Percentiles rank a stretch among this genome's conserved stretches.
phyloP scores from a whole-genome alignment of 2,797 vertebrate genomes.

The Acipenser transmontanus region DNA sequence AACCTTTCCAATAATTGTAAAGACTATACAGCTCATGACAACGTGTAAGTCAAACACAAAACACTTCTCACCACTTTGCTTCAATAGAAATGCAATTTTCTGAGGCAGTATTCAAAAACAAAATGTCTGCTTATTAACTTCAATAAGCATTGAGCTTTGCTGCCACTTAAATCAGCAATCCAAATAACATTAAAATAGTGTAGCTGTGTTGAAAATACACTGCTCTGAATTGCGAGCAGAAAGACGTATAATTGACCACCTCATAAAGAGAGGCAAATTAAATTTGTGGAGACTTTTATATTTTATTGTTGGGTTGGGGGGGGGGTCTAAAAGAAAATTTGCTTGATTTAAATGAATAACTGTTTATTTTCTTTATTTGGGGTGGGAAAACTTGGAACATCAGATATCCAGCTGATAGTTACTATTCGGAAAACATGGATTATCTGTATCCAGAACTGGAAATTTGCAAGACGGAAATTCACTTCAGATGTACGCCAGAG shows the following conservation, averaged over 20 bases:
- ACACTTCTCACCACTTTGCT: neutral
- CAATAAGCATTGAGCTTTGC: too few relatives aligned
- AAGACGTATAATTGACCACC: too few relatives aligned
- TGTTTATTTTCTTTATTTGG: too few relatives aligned
- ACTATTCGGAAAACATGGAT: constrained; percentile 30
- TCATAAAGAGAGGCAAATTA: too few relatives aligned
- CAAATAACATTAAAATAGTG: too few relatives aligned
- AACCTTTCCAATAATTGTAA: constrained; percentile 52
- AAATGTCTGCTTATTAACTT: constrained; percentile 11
- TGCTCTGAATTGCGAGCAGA: too few relatives aligned
- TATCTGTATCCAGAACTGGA: constrained; percentile 57
- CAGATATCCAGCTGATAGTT: constrained; percentile 42
- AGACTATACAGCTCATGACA: constrained; percentile 28
- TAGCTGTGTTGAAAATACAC: too few relatives aligned
- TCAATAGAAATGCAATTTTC: neutral
- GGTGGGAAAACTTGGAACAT: neutral
- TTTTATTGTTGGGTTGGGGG: too few relatives aligned
- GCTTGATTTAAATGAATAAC: too few relatives aligned
- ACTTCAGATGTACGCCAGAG: constrained; percentile 69
- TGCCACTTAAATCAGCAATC: too few relatives aligned
- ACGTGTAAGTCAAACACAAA: constrained; percentile 38
- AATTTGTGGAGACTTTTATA: too few relatives aligned
- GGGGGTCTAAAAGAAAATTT: too few relatives aligned
- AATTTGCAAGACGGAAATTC: constrained; percentile 59
- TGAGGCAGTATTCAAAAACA: neutral